phyloP scores from a whole-genome alignment of 2,113 vertebrate species.

The Saccopteryx bilineata region DNA sequence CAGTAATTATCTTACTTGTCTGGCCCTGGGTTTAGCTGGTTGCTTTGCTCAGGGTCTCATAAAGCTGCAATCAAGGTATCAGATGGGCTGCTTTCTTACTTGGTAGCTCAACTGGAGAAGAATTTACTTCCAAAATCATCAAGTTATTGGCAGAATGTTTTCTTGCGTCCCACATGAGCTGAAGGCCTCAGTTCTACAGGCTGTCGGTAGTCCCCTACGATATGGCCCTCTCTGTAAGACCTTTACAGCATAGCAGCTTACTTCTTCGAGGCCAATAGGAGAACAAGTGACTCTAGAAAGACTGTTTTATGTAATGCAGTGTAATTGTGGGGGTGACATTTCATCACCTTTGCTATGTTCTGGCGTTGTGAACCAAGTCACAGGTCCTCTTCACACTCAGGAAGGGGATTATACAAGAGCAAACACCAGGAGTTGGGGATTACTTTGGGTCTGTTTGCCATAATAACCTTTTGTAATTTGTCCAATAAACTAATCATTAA shows the following conservation, averaged over 20 bases:
- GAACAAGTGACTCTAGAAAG: neutral
- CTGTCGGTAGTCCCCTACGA: neutral
- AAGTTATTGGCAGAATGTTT: neutral
- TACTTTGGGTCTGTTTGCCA: neutral
- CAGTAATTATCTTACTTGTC: slow-evolving; percentile 2
- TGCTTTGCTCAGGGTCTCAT: neutral
- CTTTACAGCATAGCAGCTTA: neutral
- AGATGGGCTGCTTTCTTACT: neutral
- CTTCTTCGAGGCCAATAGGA: neutral
- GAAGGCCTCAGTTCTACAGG: neutral
- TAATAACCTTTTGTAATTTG: neutral
- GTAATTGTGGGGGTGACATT: neutral
- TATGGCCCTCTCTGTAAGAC: neutral
- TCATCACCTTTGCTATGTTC: neutral
- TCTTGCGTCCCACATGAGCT: neutral
- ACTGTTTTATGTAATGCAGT: neutral
- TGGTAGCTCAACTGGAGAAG: neutral
- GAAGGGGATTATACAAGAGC: neutral
- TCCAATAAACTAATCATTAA: neutral
- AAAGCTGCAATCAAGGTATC: neutral
- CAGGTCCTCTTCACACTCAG: neutral
- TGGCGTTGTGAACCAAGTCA: neutral
- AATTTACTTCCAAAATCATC: neutral
- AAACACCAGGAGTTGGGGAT: neutral
- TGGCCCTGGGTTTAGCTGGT: slow-evolving; percentile 8